Percentiles rank a stretch among this genome's conserved stretches.
Conservation (phyloP, 2,113 vertebrate species). For the Rousettus leschenaultii region DNA sequence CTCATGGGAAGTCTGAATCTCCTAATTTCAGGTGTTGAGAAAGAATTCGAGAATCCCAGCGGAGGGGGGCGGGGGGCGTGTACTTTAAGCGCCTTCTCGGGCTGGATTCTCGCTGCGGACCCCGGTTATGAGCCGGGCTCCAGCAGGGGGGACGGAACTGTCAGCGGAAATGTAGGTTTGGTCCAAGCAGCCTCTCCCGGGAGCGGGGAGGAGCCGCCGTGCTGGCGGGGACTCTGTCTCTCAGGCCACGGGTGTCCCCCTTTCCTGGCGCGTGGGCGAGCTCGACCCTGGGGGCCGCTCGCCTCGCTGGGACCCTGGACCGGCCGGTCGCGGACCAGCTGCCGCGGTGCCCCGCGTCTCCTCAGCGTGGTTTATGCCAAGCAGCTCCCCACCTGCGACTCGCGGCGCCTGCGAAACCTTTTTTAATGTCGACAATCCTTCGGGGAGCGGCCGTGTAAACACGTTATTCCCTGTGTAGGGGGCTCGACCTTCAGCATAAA, state of each 20-base stretch:
- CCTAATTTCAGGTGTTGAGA: neutral
- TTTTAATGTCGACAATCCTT: neutral
- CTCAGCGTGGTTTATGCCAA: neutral
- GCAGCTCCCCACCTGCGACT: neutral
- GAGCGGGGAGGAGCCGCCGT: neutral
- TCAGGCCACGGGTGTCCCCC: too few relatives aligned
- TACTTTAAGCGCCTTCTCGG: neutral
- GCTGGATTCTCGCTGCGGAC: neutral
- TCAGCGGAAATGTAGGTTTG: neutral
- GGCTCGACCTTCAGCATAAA: neutral
- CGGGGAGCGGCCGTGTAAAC: neutral
- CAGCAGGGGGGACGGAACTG: neutral
- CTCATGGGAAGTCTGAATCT: neutral
- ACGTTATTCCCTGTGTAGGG: neutral
- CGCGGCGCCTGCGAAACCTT: neutral
- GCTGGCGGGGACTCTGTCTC: neutral
- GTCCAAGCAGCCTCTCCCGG: neutral
- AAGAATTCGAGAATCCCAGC: neutral
- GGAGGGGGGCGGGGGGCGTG: too few relatives aligned
- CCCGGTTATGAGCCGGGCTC: neutral
- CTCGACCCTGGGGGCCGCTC: neutral
- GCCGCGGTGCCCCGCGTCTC: rapidly evolving
- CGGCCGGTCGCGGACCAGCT: neutral
- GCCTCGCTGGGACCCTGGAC: neutral
- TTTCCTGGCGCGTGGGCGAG: neutral